Evolutionary conservation across 1,140 invertebrate genomes (phyloP).

Genomic region (Onthophagus taurus): DNA sequence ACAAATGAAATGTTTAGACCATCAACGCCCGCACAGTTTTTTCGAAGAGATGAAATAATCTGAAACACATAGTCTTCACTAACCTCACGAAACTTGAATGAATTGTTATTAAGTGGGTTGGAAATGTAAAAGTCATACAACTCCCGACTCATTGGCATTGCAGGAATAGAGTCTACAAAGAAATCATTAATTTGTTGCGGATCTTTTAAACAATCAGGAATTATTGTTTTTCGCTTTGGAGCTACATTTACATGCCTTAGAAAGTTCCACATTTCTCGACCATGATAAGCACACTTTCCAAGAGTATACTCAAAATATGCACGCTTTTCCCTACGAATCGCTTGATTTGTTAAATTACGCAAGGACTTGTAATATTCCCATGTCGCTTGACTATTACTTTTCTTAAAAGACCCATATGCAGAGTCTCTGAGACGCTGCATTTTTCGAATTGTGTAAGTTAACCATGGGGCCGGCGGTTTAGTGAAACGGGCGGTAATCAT

Average conservation of each 20-base stretch:
- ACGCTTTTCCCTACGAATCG: constrained; percentile 4
- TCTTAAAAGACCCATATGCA: background rate
- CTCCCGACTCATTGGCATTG: background rate
- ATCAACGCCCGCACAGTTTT: background rate
- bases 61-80: background rate
- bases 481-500: background rate
- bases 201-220: background rate
- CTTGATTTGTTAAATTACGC: constrained; percentile 4
- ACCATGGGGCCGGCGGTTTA: constrained; percentile 2
- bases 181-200: background rate
- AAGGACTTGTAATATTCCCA: constrained; percentile 8
- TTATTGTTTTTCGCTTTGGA: background rate
- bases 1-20: constrained; percentile 3
- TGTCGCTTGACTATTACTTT: background rate
- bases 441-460: background rate
- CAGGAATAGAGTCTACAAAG: background rate
- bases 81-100: background rate
- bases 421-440: background rate
- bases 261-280: background rate
- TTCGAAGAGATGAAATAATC: constrained; percentile 2
- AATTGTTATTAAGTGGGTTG: background rate
- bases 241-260: background rate
- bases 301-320: background rate
- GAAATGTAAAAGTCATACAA: background rate
- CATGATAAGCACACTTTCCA: background rate